Base-by-base conservation (phyloP, 2,797 vertebrate species). In the Acipenser oxyrinchus region DNA sequence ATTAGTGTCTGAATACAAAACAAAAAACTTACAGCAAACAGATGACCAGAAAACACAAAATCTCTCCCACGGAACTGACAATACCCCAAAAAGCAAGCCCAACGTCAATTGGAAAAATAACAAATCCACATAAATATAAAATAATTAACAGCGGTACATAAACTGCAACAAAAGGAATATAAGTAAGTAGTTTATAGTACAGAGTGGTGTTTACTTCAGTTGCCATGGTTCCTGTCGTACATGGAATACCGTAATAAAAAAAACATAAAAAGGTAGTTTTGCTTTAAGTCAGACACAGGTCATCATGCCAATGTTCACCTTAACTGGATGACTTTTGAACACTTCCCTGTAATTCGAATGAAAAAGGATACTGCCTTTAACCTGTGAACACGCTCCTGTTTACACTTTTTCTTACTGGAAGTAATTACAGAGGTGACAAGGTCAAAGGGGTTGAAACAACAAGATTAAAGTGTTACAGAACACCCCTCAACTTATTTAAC, bases 341-440 rank as follows among this genome's bases (percentile, higher is more conserved):
- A n/a, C 12, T 58, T 11, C 12, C 12, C 55, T 11, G 12, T 7
- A 58, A 7, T 58, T 6, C 6, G 55, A 11, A n/a, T 58, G 1
- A 11, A 37, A 37, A 37, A n/a, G 53, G 53, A 8, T 55, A 7
- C 60, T 37, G 10, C 48, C 10, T 62, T 62, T 37, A 23, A 37
- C 18, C 37, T 8, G 18, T 62, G 7, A 62, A 48, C 18, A 62
- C 60, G 37, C 10, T 37, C 8, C 60, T 37, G 18, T 7, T 7
- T 9, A 7, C 18, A 62, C 55, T 6, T 3, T 58, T n/a, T 58
- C 55, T 58, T 11, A 18, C 12, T 69, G 53, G 78, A 71, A 75
- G 71, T 85, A 88, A 90, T 64, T 86, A 89, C 86, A 71, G 48
- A 89, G 61, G 76, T 51, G 61, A 62, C 37, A 70, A 48, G 62